phyloP scores from a whole-genome alignment of 2,797 vertebrate species.

The Falco novaeseelandiae region DNA sequence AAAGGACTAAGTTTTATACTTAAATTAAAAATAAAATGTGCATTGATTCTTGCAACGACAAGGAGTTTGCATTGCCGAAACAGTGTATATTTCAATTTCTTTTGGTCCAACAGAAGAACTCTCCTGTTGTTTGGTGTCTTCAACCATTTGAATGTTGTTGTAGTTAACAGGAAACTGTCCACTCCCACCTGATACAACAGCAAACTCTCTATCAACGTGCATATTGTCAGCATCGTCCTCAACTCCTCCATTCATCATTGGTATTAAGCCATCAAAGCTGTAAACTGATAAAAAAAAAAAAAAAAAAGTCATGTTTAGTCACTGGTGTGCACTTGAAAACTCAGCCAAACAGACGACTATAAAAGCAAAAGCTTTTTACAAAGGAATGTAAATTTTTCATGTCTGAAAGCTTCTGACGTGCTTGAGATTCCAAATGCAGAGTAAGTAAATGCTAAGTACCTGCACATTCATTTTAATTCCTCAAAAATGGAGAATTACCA shows the following conservation, averaged over 20 bases:
- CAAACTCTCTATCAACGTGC: slow-evolving; percentile 84
- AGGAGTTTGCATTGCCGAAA: slow-evolving; percentile 96
- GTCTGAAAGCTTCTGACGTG: not conserved
- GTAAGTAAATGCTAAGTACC: not conserved
- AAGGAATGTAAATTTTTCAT: not conserved
- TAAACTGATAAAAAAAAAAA: slow-evolving; percentile 64
- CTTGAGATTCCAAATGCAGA: not conserved
- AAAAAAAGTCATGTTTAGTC: slow-evolving; percentile 12
- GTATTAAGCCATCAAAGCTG: slow-evolving; percentile 65
- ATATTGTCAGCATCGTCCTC: slow-evolving; percentile 86
- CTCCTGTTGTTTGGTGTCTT: slow-evolving; percentile 83
- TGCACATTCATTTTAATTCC: not conserved
- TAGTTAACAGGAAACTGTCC: slow-evolving; percentile 90
- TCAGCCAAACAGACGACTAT: not conserved
- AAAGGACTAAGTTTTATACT: not conserved
- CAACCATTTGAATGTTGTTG: slow-evolving; percentile 83
- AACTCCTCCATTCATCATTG: slow-evolving; percentile 69
- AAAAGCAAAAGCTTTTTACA: not conserved
- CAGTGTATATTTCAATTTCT: slow-evolving; percentile 95
- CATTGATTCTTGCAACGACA: slow-evolving; percentile 98
- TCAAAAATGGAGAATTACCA: not conserved
- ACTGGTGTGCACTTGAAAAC: not conserved
- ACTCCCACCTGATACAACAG: slow-evolving; percentile 88
- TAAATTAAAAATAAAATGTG: slow-evolving; percentile 84
- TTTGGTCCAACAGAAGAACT: slow-evolving; percentile 82